These are phyloP conservation scores for Melanargia galathea DNA, from an alignment of 2,888 invertebrate genomes.

Conservation along the genomic window DNA sequence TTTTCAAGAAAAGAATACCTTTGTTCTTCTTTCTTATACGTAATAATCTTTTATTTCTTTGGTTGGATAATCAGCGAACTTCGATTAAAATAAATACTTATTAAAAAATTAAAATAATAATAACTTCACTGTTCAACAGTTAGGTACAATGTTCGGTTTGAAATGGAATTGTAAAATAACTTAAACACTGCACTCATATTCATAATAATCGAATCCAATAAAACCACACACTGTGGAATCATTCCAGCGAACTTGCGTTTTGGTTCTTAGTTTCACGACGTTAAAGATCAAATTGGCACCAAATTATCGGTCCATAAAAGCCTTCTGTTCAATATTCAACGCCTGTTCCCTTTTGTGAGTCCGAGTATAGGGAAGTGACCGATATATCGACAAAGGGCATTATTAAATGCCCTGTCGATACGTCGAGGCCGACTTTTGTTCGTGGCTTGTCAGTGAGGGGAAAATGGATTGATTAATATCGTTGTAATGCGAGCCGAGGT, in stretches of 20 bases:
- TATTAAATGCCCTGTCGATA: constrained; percentile 31
- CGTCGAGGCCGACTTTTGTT: constrained; percentile 13
- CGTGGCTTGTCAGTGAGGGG: constrained; percentile 15
- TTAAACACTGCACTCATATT: constrained; percentile 13
- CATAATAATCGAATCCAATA: constrained; percentile 20
- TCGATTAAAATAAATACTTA: too few relatives aligned
- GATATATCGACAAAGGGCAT: constrained; percentile 34
- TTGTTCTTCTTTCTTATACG: too few relatives aligned
- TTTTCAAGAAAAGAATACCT: too few relatives aligned
- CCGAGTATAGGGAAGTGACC: constrained; percentile 29
- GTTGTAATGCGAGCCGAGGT: not conserved
- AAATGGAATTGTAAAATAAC: constrained; percentile 12
- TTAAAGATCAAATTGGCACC: constrained; percentile 19
- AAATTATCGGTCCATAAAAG: constrained; percentile 4
- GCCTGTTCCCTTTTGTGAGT: constrained; percentile 40
- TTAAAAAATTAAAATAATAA: too few relatives aligned
- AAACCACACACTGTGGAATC: constrained; percentile 13
- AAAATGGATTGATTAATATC: constrained; percentile 15
- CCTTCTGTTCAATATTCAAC: constrained; percentile 40
- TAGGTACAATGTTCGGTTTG: constrained; percentile 5
- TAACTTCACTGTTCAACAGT: too few relatives aligned
- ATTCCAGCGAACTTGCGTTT: not conserved
- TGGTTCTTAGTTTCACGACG: not conserved
- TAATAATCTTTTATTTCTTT: too few relatives aligned
- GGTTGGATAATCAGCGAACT: too few relatives aligned